Evolutionary conservation across 2,113 vertebrate genomes (phyloP), one percentile per base, ranked within the genome.

Genomic region (Mirounga angustirostris): DNA sequence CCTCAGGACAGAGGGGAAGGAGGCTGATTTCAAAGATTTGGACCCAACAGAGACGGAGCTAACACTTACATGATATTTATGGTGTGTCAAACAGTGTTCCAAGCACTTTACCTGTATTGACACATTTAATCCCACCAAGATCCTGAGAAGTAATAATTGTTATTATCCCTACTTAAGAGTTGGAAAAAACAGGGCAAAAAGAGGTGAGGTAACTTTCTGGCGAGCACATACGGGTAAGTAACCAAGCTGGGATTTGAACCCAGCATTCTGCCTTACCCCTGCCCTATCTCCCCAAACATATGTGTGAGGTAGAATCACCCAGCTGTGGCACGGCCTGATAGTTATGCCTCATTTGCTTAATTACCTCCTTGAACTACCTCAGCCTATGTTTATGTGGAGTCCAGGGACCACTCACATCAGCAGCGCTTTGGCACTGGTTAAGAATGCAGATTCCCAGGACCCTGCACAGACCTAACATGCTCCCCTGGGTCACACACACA

Each of bases 401-500:
- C 43, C 30, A 28, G 59, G n/a, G 40, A 40, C 18, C 26, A 46
- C 46, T 33, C 78, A 78, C 5, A 33, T n/a, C 13, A 5, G 67
- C 40, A 50, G 43, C 0, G 0, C 14, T 22, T 50, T 65, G 63
- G 18, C 2, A 21, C 40, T 43, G 26, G 5, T 15, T 19, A 26
- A 65, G 30, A 83, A 40, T 22, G 50, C 50, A 79, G 80, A 50
- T 36, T 71, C 18, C 50, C 54, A 91, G 61, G 52, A 50, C 24
- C 15, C 11, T 43, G 11, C 21, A 6, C 6, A 46, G 56, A 83
- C 11, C 21, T 43, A 50, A 50, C 2, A 3, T 14, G 4, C 21
- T 30, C 54, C 13, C 56, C 4, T 0, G 0, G 24, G 28, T 92
- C n/a, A 10, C 0, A 5, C 18, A 10, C 0, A 5, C 18, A n/a